Conservation (phyloP, 2,797 vertebrate genomes). For the Carapus acus region DNA sequence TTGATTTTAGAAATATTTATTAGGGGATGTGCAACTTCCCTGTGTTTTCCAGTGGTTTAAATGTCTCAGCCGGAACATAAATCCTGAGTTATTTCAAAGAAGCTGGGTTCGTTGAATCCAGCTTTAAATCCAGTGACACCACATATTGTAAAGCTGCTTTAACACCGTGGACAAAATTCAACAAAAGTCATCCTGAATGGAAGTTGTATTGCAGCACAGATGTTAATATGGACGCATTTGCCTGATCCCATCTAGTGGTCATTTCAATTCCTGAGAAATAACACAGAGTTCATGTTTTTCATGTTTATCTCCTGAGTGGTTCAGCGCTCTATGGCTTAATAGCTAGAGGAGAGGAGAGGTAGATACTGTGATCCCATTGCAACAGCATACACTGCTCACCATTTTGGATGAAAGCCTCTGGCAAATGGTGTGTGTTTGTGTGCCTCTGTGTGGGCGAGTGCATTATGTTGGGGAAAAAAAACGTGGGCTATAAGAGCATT, state of each 20-base stretch:
- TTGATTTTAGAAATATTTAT: conserved; percentile 10
- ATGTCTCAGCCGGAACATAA: conserved; percentile 40
- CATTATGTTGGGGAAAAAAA: conserved; percentile 40
- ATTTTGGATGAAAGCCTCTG: conserved; percentile 49
- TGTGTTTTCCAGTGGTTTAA: conserved; percentile 39
- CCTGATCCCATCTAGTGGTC: conserved; percentile 48
- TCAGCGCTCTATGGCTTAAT: conserved; percentile 41
- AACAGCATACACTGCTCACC: conserved; percentile 51
- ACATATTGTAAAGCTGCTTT: conserved; percentile 38
- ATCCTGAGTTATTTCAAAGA: conserved; percentile 29
- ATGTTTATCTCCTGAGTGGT: conserved; percentile 35
- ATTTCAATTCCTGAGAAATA: conserved; percentile 51
- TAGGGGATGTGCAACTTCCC: conserved; percentile 17
- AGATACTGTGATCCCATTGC: conserved; percentile 43
- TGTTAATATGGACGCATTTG: conserved; percentile 42
- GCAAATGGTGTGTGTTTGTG: conserved; percentile 35
- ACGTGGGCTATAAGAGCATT: conserved; percentile 44
- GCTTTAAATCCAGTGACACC: conserved; percentile 39
- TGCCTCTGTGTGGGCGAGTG: conserved; percentile 29
- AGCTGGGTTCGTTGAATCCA: conserved; percentile 38
- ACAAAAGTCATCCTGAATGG: conserved; percentile 41
- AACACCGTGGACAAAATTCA: conserved; percentile 22
- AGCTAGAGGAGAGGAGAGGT: conserved; percentile 43
- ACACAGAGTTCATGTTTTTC: conserved; percentile 46
- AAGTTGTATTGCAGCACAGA: conserved; percentile 29